Base-by-base conservation (phyloP, 2,113 vertebrate genomes). In the Meleagris gallopavo region DNA sequence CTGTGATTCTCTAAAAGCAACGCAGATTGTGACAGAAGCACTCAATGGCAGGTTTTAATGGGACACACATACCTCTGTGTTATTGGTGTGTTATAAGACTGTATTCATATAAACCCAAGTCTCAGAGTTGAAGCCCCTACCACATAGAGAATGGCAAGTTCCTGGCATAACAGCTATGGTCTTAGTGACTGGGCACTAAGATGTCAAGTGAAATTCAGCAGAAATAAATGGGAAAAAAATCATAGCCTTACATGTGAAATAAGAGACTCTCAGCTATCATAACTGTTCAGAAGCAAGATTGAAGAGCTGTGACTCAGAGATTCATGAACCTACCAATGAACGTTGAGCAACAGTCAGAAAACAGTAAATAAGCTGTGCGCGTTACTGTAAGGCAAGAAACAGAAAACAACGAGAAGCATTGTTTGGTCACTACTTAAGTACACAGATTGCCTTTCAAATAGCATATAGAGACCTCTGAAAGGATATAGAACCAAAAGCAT, bases 211-310 rank as follows among this genome's bases (percentile, higher is more conserved):
- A 77, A 90, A 92, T 66, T 41, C 41, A 54, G 8, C 52, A 70
- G 30, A 76, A 88, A 93, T 54, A 83, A 71, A 71, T 24, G 9
- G 32, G n/a, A 24, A 36, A 38, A 40, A 55, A 88, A 85, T 29
- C 8, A 36, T 54, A 30, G 83, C 13, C 6, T 40, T 20, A 1
- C 0, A 25, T 1, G 10, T 11, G 34, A 52, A 83, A 3, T 21
- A 62, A 54, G 24, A 74, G 34, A 9, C 3, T 30, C 30, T 69
- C 38, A 50, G 61, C 2, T 11, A 25, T 8, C 0, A 3, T 27
- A 61, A 10, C 18, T 72, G 11, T 16, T 46, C 40, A 70, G n/a
- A 17, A 70, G n/a, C 9, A 88, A 61, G 48, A 86, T 36, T 36
- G 14, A 40, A n/a, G n/a, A 80, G 58, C 10, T 69, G 3, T 7